Evolutionary conservation across 2,888 invertebrate genomes (phyloP).

Genomic region (Baccha elongata): DNA sequence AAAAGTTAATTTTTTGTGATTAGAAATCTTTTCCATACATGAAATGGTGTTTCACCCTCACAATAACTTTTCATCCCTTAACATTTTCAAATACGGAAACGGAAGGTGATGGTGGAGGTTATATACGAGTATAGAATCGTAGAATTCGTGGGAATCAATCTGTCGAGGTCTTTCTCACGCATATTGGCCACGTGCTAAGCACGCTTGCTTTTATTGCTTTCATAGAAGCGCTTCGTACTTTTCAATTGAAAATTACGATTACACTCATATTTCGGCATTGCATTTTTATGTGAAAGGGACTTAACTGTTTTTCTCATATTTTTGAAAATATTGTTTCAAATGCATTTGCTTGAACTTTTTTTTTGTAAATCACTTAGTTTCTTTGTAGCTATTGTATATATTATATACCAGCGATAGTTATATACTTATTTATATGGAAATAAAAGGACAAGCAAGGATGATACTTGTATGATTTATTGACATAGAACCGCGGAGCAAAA

Average conservation of each 20-base stretch:
- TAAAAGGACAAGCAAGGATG: too few relatives aligned
- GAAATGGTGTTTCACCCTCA: conserved; percentile 36
- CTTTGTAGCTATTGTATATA: not conserved
- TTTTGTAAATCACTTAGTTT: not conserved
- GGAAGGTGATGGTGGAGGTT: conserved; percentile 42
- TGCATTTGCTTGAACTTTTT: not conserved
- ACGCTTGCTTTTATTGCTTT: conserved; percentile 75
- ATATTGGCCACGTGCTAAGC: conserved; percentile 81
- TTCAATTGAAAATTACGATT: conserved; percentile 47
- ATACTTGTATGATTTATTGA: too few relatives aligned
- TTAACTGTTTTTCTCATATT: conserved; percentile 43
- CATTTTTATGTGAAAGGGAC: conserved; percentile 43
- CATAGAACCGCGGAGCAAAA: too few relatives aligned
- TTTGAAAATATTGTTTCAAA: not conserved
- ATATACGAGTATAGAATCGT: too few relatives aligned
- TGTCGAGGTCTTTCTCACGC: conserved; percentile 81
- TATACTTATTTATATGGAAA: too few relatives aligned
- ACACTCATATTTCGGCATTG: conserved; percentile 36
- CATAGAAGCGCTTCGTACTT: conserved; percentile 45
- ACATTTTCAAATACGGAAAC: conserved; percentile 18
- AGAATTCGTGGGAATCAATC: conserved; percentile 80
- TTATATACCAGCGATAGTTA: too few relatives aligned
- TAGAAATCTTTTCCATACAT: conserved; percentile 47
- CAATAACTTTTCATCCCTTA: conserved; percentile 20
- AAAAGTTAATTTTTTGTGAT: conserved; percentile 46